Conservation (phyloP, 2,888 invertebrate species). For the Stegana nigrithorax region DNA sequence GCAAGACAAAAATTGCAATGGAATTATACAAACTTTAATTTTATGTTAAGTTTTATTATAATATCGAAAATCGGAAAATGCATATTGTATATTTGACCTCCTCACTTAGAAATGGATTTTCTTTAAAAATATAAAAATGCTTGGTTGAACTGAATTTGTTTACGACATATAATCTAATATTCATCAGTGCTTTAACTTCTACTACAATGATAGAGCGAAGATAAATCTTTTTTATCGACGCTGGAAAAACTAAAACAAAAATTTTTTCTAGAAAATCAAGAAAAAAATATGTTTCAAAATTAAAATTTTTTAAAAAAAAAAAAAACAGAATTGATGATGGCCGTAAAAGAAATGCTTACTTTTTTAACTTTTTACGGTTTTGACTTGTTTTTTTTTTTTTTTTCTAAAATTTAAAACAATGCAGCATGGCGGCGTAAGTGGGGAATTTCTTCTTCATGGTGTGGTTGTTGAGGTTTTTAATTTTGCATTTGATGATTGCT, state of each 20-base stretch:
- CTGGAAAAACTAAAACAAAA: background rate
- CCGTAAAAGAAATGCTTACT: too few species aligned
- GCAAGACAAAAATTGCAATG: conserved; percentile 7
- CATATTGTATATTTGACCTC: background rate
- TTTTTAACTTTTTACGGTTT: background rate
- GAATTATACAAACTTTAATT: conserved; percentile 16
- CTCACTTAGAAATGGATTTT: conserved; percentile 1
- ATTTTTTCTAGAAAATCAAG: background rate
- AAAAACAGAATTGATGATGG: too few species aligned
- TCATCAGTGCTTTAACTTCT: background rate
- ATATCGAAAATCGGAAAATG: conserved; percentile 4
- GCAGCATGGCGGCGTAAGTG: background rate
- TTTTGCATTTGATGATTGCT: too few species aligned
- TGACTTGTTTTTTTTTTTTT: background rate
- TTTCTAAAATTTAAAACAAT: background rate
- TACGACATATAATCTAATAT: background rate
- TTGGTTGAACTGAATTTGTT: background rate
- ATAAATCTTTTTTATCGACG: background rate
- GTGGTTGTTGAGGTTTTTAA: background rate
- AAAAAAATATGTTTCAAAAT: background rate
- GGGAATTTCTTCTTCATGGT: background rate
- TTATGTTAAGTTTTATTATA: background rate
- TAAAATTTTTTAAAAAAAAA: too few species aligned
- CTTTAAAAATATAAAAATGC: background rate
- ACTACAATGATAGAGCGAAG: background rate